Base-by-base conservation (phyloP, 2,888 invertebrate genomes). In the Amiota mariae region DNA sequence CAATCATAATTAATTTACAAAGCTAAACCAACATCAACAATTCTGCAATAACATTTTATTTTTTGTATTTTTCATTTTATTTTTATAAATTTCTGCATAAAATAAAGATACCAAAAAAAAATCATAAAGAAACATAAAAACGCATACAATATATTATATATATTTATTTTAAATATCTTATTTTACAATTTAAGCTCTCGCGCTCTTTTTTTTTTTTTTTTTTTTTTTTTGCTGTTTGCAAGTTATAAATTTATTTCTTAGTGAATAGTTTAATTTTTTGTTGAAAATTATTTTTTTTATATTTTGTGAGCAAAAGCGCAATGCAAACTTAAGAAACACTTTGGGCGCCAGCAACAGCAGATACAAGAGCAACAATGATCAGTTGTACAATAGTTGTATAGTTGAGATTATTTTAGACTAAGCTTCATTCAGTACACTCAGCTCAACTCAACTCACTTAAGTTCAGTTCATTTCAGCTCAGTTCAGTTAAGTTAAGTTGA, bases 311-410 rank as follows among this genome's bases (percentile, higher is more conserved):
- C 67, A 67, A 48, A 67, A 13, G 49, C 47, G 49, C 54, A 54
- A 54, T 15, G 54, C 12, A 20, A 81, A 84, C 72, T 78, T 72
- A 48, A 71, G 51, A 72, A 74, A 70, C 81, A 81, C 80, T 82
- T 78, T 77, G 76, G 49, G 57, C 61, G 73, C 66, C 63, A 73
- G 72, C 72, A 76, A 63, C 74, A 56, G 18, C 51, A 15, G 3
- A 24, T 24, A 24, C 24, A 48, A 15, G 15, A 70, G 70, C 70
- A 13, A n/a, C 59, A 20, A 47, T 57, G 18, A 56, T 47, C n/a
- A 8, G 15, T 13, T 24, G 56, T 47, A n/a, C 46, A n/a, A 59
- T 59, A 59, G n/a, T 18, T 11, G 36, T 20, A 24, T n/a, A 54
- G 54, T 56, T 24, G 10, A 56, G 56, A n/a, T 20, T 18, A 48